Conservation (phyloP, 2,888 invertebrate species). For the Diaperis boleti region DNA sequence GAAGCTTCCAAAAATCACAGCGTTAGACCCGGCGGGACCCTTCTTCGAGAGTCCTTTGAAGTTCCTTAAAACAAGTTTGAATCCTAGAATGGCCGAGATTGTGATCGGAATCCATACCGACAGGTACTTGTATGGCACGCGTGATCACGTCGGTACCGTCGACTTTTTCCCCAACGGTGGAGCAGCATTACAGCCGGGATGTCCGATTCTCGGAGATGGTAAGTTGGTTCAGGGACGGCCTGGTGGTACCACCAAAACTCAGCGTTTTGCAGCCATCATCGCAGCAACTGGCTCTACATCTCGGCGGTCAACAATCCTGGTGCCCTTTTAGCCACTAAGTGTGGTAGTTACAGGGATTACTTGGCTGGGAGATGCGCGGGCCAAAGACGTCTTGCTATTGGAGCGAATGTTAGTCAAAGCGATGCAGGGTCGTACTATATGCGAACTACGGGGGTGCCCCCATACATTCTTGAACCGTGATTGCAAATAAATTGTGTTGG, state of each 20-base stretch:
- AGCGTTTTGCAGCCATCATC: conserved; percentile 24
- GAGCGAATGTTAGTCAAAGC: background rate
- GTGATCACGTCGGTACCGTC: conserved; percentile 68
- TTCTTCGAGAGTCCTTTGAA: no score
- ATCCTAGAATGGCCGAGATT: conserved; percentile 69
- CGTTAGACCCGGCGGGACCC: conserved; percentile 70
- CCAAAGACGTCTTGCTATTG: conserved; percentile 2
- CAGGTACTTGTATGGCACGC: conserved; percentile 68
- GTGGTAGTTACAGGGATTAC: background rate
- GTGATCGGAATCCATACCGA: conserved; percentile 75
- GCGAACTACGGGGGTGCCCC: background rate
- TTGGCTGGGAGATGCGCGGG: background rate
- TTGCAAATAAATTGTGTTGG: no score
- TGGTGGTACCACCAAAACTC: no score
- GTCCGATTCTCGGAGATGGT: no score
- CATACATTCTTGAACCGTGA: no score
- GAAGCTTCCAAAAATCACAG: conserved; percentile 66
- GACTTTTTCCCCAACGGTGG: conserved; percentile 74
- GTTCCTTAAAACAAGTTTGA: no score
- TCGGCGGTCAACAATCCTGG: conserved; percentile 3
- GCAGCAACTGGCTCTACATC: conserved; percentile 11
- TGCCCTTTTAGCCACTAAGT: background rate
- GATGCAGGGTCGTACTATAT: conserved; percentile 17
- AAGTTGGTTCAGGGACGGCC: background rate
- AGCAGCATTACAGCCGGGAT: conserved; percentile 66